Percentiles rank a stretch among this genome's conserved stretches.
phyloP scores from a whole-genome alignment of 2,113 vertebrate species.

The Microcebus ravelobensis region DNA sequence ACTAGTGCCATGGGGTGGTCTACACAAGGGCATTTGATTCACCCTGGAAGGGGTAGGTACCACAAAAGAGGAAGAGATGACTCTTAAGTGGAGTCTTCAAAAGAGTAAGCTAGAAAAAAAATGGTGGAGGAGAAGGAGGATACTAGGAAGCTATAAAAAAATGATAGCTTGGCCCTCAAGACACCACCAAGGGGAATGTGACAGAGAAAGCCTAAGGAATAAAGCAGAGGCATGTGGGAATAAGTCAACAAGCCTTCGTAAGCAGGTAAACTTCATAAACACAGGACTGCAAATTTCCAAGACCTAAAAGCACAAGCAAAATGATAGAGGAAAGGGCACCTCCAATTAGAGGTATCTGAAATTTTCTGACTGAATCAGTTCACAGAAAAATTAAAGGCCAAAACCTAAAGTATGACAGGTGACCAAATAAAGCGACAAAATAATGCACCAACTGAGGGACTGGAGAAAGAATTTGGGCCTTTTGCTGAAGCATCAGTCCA shows the following conservation, averaged over 20 bases:
- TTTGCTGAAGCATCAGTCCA: conserved; percentile 65
- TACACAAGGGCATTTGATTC: background rate
- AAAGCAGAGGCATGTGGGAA: background rate
- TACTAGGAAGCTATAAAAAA: background rate
- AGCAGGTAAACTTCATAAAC: background rate
- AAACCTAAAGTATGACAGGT: background rate
- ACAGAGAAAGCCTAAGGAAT: background rate
- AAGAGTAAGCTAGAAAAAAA: background rate
- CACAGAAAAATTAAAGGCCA: conserved; percentile 7
- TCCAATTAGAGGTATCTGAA: background rate
- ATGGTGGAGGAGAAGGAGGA: background rate
- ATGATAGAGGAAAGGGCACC: background rate
- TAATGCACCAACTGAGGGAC: background rate
- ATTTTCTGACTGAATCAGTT: conserved; percentile 20
- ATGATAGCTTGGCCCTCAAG: background rate
- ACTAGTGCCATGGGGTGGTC: background rate
- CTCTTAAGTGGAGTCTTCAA: background rate
- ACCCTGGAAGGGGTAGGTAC: background rate
- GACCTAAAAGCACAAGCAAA: background rate
- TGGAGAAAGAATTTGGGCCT: conserved; percentile 55
- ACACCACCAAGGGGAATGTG: background rate
- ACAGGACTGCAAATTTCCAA: background rate
- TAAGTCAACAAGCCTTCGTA: background rate
- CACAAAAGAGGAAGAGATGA: background rate
- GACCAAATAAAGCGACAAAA: conserved; percentile 37